Evolutionary conservation across 2,888 invertebrate species (phyloP), one percentile per base, ranked within the genome.

Genomic region (Eurytoma adleriae): DNA sequence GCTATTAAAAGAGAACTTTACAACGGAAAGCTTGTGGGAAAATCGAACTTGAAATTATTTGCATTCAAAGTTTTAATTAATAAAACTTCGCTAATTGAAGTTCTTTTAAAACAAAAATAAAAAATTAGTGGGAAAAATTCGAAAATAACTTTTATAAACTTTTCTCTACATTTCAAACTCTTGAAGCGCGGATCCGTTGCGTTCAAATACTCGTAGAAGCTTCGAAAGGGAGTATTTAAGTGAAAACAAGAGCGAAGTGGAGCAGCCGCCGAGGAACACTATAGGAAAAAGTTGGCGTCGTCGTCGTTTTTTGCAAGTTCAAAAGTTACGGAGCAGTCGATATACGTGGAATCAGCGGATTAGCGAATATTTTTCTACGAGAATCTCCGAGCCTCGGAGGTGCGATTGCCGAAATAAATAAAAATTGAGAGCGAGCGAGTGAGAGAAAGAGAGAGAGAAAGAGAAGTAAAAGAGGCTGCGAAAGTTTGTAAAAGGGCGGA

Each of bases 301-400:
- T 16, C 50, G 61, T 27, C 16, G 56, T 10, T 13, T 50, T 20
- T n/a, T 30, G 14, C 7, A 57, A 57, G 69, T 69, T 52, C 40
- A 20, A 71, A 54, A 54, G 73, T 54, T 18, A 14, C 18, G 59
- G 48, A 62, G 59, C 52, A 70, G 52, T 68, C 66, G 48, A 68
- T 66, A 27, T 24, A 27, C 59, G 64, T 78, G 66, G 83, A 12
- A 30, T 57, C 10, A 77, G 79, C 80, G 83, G 82, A 85, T 83
- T 85, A 84, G 84, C 68, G 79, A 83, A 86, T 87, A 87, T 87
- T 87, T 87, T 87, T 87, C 85, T 87, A 87, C 85, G 69, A 81
- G 30, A 59, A 57, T 57, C 56, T 48, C 61, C 5, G 67, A 40
- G 40, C 2, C 20, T 24, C 12, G 73, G 64, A 24, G 13, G 56